Evolutionary conservation across 2,888 invertebrate genomes (phyloP).

Genomic region (Sclerodermus sp.): DNA sequence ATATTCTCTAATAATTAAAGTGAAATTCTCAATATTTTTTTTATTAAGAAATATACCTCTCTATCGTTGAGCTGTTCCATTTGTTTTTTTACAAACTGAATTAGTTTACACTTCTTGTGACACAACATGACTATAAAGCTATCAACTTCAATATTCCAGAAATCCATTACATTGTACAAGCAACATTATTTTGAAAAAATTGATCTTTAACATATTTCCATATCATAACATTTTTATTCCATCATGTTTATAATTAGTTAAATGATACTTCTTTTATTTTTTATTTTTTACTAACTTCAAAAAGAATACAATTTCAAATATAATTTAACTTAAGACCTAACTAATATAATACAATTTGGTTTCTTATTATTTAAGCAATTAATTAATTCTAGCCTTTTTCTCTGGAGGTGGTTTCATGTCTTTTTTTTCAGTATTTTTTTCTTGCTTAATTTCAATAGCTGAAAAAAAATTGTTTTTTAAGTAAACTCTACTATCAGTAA

Average conservation of each 20-base stretch:
- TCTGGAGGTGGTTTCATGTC: slow-evolving; percentile 87
- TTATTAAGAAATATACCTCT: slow-evolving; percentile 24
- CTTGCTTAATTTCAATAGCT: slow-evolving; percentile 66
- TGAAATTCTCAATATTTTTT: slow-evolving; percentile 3
- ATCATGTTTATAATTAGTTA: not conserved
- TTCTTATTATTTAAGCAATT: not conserved
- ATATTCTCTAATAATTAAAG: not conserved
- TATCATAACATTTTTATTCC: not conserved
- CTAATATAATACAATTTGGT: too few relatives aligned
- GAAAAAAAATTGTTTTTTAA: slow-evolving; percentile 13
- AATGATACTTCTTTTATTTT: too few relatives aligned
- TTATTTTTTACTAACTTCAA: too few relatives aligned
- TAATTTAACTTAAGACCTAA: too few relatives aligned
- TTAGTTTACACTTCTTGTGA: slow-evolving; percentile 41
- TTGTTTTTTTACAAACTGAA: slow-evolving; percentile 36
- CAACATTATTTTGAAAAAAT: not conserved
- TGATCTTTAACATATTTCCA: not conserved
- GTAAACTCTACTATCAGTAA: not conserved
- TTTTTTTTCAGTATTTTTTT: slow-evolving; percentile 69
- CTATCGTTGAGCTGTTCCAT: slow-evolving; percentile 30
- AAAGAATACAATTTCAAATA: too few relatives aligned
- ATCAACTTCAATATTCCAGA: not conserved
- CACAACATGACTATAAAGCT: slow-evolving; percentile 16
- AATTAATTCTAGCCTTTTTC: slow-evolving; percentile 70
- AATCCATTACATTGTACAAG: not conserved